Evolutionary conservation across 2,888 invertebrate species (phyloP), one percentile per base, ranked within the genome.

Genomic region (Acheta domesticus): DNA sequence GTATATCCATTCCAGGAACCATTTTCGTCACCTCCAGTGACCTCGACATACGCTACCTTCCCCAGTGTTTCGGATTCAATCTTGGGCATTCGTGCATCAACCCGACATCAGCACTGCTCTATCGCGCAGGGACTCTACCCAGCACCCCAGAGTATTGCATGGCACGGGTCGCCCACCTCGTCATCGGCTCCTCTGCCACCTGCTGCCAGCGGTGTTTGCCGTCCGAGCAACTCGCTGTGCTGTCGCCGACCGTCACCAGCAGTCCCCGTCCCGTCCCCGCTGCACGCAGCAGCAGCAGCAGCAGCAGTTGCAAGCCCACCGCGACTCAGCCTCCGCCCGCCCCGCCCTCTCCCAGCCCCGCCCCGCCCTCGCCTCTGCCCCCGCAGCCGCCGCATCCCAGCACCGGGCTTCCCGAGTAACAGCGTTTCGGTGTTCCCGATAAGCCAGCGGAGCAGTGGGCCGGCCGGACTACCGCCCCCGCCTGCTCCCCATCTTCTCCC

Each of bases 361-460:
- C 16, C 62, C 62, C 62, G 12, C 62, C 62, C 62, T 3, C 4
- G 16, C 62, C 3, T 19, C 62, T 19, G 62, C 62, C 62, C 14
- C 16, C 12, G 62, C 62, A 19, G n/a, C n/a, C n/a, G 62, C 62
- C 12, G 62, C 62, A 62, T 62, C 62, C 62, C 16, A 62, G n/a
- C 62, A 62, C 14, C 62, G 62, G 36, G 14, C 62, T 62, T n/a
- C 62, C 62, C 16, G 62, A 62, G 62, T 62, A 62, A 62, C 62
- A 62, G 62, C 62, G n/a, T 62, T 62, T 62, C 62, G 14, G 62
- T 62, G 62, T 62, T 62, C 62, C 62, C 62, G 62, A 62, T 62
- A 62, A 62, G 62, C 62, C 62, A 62, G 62, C 62, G n/a, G 62
- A 62, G 62, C 62, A 62, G n/a, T 62, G 62, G 62, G 62, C n/a